phyloP scores from a whole-genome alignment of 2,797 vertebrate species.

The Melanotaenia maccullochi region DNA sequence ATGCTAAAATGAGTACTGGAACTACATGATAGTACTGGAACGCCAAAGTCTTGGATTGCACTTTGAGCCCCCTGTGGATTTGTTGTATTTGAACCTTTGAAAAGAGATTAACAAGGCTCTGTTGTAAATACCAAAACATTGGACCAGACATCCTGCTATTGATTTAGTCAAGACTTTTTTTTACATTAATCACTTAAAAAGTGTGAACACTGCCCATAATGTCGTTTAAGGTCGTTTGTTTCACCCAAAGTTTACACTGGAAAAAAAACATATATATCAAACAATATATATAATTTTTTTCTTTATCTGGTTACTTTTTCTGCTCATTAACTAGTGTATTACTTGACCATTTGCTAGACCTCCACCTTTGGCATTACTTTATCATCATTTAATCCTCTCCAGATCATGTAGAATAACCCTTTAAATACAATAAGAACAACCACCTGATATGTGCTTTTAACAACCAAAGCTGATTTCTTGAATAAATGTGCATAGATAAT shows the following conservation, averaged over 20 bases:
- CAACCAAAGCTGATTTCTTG: not conserved
- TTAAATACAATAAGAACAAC: not conserved
- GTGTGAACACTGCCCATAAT: not conserved
- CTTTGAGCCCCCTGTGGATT: not conserved
- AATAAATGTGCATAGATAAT: no score
- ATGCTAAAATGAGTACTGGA: not conserved
- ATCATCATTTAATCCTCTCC: not conserved
- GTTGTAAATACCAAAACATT: constrained; percentile 33
- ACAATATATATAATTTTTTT: no score
- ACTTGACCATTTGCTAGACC: not conserved
- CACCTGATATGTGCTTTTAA: not conserved
- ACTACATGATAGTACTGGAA: not conserved
- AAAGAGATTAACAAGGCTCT: not conserved
- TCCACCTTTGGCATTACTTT: not conserved
- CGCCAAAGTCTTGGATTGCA: constrained; percentile 18
- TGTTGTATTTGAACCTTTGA: constrained; percentile 33
- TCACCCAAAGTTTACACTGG: not conserved
- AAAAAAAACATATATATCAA: not conserved
- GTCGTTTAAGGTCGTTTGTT: not conserved
- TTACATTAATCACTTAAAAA: not conserved
- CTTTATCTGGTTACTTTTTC: not conserved
- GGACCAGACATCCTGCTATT: not conserved
- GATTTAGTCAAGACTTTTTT: not conserved
- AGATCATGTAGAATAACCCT: not conserved
- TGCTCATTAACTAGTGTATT: not conserved